Base-by-base conservation (phyloP, 2,113 vertebrate species). In the Bucco capensis region DNA sequence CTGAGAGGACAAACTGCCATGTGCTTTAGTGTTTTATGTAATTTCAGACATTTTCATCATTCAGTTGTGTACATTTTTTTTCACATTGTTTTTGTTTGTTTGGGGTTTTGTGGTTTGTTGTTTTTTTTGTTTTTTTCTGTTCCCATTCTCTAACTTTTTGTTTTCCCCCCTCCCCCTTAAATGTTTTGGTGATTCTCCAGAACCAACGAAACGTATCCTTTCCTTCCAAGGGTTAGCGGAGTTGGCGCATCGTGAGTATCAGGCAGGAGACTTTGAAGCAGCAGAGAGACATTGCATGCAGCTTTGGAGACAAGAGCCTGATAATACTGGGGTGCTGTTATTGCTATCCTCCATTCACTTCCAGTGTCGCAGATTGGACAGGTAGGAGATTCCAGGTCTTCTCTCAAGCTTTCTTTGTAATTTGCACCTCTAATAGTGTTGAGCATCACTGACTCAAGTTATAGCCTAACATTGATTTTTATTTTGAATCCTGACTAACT, bases 181-280 rank as follows among this genome's bases (percentile, higher is more conserved):
- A 98, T 98, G 98, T 98, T 98, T 99, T 98, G 99, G 98, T 99
- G 96, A 97, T 95, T 97, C 98, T 98, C 98, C 98, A 99, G 98
- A 99, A 99, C 98, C 98, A 98, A 99, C 98, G 98, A 99, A 99
- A 99, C 98, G 97, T 99, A 98, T 99, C 98, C 99, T 99, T 99
- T 99, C 99, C 98, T 99, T 99, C 98, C 99, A 99, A 99, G 99
- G 99, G 98, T 98, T 99, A 98, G 99, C 99, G 90, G 99, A 99
- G 97, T 98, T 99, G 99, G 99, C 99, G 97, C 99, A 99, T 96
- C 98, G 99, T 72, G 99, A 99, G 96, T 99, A 99, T 98, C 99
- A 99, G 98, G 99, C 99, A 79, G 99, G 99, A 62, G 99, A 99
- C 97, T 99, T 99, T 97, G 99, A 99, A 97, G 99, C 99, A 83